Evolutionary conservation across 2,888 invertebrate genomes (phyloP), one percentile per base, ranked within the genome.

Genomic region (Anorthoa munda): DNA sequence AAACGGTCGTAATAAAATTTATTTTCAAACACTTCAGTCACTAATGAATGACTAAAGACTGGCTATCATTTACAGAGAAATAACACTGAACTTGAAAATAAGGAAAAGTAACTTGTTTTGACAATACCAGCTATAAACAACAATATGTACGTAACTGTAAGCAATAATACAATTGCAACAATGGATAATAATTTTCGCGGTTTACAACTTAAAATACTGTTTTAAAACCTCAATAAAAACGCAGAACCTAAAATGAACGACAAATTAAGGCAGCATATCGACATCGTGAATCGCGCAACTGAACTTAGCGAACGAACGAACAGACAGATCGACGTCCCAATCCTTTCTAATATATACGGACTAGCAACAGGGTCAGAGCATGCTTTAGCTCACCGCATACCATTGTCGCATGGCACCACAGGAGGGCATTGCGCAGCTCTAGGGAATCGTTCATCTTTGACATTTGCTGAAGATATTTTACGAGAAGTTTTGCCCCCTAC

Each of bases 381-480:
- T 83, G 79, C 83, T 81, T 84, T 75, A 81, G 81, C 84, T 81
- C 78, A 77, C 82, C 79, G 86, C 89, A 87, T 89, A 87, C 88
- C 89, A 85, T 85, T 88, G 78, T 87, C 84, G 86, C 90, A 86
- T 88, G 86, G 78, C 90, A 84, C 88, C 83, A 86, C 89, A 87
- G 90, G 91, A 89, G 90, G 89, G 63, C 72, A 78, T 73, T 71
- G 31, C 46, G 31, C 17, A 53, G 61, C 15, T 46, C 48, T 64
- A 71, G 12, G 23, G 56, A 61, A 45, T 55, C 13, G 58, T 72
- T 64, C 18, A 81, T 7, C 15, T 18, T n/a, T 59, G 21, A 26
- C 23, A 21, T 56, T 23, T 31, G 23, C 9, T 60, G 23, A n/a
- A 55, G 12, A 45, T 51, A 21, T 59, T 59, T 9, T 15, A 23